Evolutionary conservation across 1,140 invertebrate species (phyloP).

Genomic region (Amphibalanus amphitrite): DNA sequence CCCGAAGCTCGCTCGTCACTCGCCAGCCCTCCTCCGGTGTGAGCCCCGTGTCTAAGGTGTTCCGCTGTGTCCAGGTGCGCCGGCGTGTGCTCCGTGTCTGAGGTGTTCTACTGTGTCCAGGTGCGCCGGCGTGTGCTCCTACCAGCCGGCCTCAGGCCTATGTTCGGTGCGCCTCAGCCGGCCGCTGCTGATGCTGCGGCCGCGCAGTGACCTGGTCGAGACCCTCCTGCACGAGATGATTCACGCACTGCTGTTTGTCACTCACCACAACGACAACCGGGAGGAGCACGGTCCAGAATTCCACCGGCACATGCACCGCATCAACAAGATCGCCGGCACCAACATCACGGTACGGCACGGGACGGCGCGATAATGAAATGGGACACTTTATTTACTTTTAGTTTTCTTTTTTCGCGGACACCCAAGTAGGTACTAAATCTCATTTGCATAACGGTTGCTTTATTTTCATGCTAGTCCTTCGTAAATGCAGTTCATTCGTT

Average conservation of each 20-base stretch:
- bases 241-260: constrained; percentile 88
- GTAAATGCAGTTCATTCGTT: too few species aligned
- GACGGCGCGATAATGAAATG: neutral
- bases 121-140: constrained; percentile 46
- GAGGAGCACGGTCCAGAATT: constrained; percentile 92
- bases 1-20: too few species aligned
- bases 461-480: too few species aligned
- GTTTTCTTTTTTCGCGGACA: too few species aligned
- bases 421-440: too few species aligned
- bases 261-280: constrained; percentile 56
- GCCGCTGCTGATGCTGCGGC: constrained; percentile 74
- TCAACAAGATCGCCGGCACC: constrained; percentile 70
- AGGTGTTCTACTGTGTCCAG: too few species aligned
- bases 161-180: constrained; percentile 71
- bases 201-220: constrained; percentile 37
- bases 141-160: constrained; percentile 29
- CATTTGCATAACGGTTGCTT: too few species aligned
- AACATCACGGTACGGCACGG: constrained; percentile 28
- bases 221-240: constrained; percentile 92
- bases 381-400: too few species aligned
- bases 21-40: too few species aligned
- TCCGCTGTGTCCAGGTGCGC: constrained; percentile 56
- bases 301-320: constrained; percentile 77
- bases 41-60: too few species aligned
- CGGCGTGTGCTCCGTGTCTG: too few species aligned